phyloP scores from a whole-genome alignment of 2,888 invertebrate genomes.

The Parelbella ahira region DNA sequence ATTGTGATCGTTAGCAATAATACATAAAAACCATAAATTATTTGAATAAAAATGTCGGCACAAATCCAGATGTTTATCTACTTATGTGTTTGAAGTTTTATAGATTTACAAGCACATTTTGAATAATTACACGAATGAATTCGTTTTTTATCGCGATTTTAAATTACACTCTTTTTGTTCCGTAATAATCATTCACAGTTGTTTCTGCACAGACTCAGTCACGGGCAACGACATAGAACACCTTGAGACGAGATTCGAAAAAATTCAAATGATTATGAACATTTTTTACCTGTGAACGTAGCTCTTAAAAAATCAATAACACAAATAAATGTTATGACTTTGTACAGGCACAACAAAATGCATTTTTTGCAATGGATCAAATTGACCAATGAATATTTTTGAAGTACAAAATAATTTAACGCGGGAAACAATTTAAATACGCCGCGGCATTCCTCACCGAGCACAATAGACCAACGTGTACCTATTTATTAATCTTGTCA shows the following conservation, averaged over 20 bases:
- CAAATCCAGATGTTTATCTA: conserved; percentile 10
- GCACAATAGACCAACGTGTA: too few species aligned
- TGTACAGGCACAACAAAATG: too few species aligned
- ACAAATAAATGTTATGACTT: too few species aligned
- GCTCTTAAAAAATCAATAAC: too few species aligned
- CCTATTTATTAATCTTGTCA: conserved; percentile 14
- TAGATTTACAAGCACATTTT: conserved; percentile 9
- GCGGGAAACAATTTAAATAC: conserved; percentile 32
- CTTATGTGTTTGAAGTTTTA: background rate
- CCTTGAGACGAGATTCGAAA: conserved; percentile 10
- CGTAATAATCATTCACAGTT: too few species aligned
- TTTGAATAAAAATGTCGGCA: conserved; percentile 1
- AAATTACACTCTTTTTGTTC: too few species aligned
- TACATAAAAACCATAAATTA: background rate
- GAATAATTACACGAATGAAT: conserved; percentile 1
- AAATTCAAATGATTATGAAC: conserved; percentile 1
- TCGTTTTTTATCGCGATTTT: conserved; percentile 6
- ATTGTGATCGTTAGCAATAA: too few species aligned
- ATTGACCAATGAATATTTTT: conserved; percentile 23
- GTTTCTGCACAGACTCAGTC: conserved; percentile 15
- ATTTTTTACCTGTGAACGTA: too few species aligned
- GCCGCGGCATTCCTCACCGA: too few species aligned
- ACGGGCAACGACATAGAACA: conserved; percentile 29
- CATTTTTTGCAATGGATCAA: too few species aligned
- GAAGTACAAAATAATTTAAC: conserved; percentile 36